These are phyloP conservation scores for Cotesia congregata DNA, from an alignment of 2,888 invertebrate genomes.

Conservation along the genomic window DNA sequence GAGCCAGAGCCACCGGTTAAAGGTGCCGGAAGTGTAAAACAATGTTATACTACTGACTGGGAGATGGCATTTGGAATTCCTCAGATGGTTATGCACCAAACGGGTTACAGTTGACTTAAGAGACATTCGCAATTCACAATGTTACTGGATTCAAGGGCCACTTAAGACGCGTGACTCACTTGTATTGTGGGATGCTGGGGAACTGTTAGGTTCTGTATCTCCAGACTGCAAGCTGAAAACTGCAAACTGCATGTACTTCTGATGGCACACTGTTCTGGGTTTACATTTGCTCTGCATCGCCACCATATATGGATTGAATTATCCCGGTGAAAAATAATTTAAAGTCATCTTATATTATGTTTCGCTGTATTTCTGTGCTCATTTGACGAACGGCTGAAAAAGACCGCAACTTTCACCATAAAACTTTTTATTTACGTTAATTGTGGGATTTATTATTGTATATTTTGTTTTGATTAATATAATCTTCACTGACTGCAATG, in stretches of 20 bases:
- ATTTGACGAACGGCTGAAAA: conserved; percentile 8
- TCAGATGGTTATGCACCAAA: conserved; percentile 26
- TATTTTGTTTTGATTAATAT: conserved; percentile 8
- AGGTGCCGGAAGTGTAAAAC: conserved; percentile 27
- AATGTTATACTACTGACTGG: background rate
- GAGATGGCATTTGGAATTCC: conserved; percentile 23
- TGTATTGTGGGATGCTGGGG: conserved; percentile 11
- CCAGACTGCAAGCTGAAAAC: background rate
- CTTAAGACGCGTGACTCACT: conserved; percentile 34
- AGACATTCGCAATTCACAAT: conserved; percentile 32
- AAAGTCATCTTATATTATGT: conserved; percentile 27
- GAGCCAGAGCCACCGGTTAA: background rate
- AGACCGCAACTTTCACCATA: conserved; percentile 21
- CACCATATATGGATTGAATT: conserved; percentile 39
- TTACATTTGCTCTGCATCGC: conserved; percentile 21
- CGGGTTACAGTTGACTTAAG: background rate
- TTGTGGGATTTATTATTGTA: conserved; percentile 19
- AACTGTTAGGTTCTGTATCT: background rate
- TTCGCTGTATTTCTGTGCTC: conserved; percentile 38
- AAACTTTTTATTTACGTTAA: conserved; percentile 19
- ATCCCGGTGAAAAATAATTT: conserved; percentile 48
- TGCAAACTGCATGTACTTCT: too few relatives aligned
- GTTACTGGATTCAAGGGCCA: conserved; percentile 33
- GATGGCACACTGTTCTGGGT: conserved; percentile 7
- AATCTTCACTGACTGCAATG: too few relatives aligned